A percentile compares a stretch with the other conserved stretches of the same genome.
These are phyloP conservation scores for Macrophya annulata DNA, from an alignment of 2,888 invertebrate genomes.

Conservation along the genomic window DNA sequence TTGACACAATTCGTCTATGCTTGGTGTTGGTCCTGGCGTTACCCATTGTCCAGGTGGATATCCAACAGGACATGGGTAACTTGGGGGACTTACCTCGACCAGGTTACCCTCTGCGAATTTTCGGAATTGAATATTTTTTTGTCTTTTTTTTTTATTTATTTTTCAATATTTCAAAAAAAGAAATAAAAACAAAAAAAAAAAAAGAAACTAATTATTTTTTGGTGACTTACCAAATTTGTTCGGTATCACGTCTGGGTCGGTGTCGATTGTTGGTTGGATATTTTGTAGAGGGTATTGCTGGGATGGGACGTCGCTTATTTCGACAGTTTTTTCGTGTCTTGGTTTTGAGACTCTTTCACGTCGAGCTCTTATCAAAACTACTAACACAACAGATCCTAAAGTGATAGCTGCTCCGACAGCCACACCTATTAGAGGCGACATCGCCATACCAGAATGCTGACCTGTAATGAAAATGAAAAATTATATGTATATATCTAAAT, in stretches of 20 bases:
- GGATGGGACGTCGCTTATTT: conserved; percentile 73
- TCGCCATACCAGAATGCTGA: conserved; percentile 81
- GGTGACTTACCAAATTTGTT: conserved; percentile 85
- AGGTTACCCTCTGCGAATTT: conserved; percentile 73
- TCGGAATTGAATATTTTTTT: neutral
- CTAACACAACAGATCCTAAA: conserved; percentile 80
- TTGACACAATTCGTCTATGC: conserved; percentile 78
- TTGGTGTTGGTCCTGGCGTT: conserved; percentile 79
- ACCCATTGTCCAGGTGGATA: conserved; percentile 80
- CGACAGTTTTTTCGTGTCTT: conserved; percentile 73
- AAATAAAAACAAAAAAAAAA: neutral
- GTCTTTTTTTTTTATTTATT: neutral
- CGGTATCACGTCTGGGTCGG: conserved; percentile 89
- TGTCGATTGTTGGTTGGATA: conserved; percentile 81
- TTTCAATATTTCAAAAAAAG: neutral
- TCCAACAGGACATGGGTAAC: conserved; percentile 71
- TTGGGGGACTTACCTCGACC: conserved; percentile 77
- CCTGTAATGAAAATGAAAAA: conserved; percentile 74
- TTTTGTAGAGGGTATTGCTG: conserved; percentile 75
- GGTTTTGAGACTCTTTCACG: conserved; percentile 76
- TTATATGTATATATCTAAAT: neutral
- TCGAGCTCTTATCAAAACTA: conserved; percentile 81
- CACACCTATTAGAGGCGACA: conserved; percentile 82
- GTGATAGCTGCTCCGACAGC: conserved; percentile 82
- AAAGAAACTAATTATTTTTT: neutral